Evolutionary conservation across 2,113 vertebrate species (phyloP), one percentile per base, ranked within the genome.

Genomic region (Gallinago jamesoni): DNA sequence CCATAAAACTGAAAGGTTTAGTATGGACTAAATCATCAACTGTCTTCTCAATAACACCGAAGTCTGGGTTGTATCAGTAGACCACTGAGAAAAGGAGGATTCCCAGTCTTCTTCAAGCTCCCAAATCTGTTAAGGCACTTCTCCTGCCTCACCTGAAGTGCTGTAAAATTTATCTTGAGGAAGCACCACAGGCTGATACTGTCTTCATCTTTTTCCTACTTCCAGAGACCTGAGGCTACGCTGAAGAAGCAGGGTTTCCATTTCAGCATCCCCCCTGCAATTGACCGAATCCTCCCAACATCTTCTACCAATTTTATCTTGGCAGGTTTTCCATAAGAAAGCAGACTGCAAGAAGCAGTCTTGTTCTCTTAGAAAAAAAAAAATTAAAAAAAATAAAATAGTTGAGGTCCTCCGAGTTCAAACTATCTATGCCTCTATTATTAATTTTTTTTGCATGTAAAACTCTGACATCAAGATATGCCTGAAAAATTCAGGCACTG

Each of bases 221-320:
- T 85, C 11, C 63, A 67, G 63, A 90, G 56, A 39, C 53, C 50
- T 67, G 24, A 79, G 18, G 30, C 59, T 91, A 48, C 15, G 66
- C 74, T 12, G 9, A 25, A 87, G 56, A 68, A 68, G 60, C 2
- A 2, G 59, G 64, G 23, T 82, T 95, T 87, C 74, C 59, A 59
- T 50, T 87, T 43, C 75, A 93, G 35, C 50, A 43, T 39, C 35
- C 35, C 19, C 47, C 41, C 63, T 67, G 45, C 45, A 80, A 50
- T 52, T 68, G 48, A 48, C 39, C 16, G 33, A 18, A 62, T 78
- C 53, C 50, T 87, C 35, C 35, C 48, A 81, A 74, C 82, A 79
- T 70, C 67, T 89, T 87, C 83, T 47, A 86, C 35, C 25, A 90
- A 86, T 91, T 94, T 90, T 43, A 31, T 64, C 73, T 95, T 94